Conservation (phyloP, 2,113 vertebrate genomes). For the Edolisoma coerulescens region DNA sequence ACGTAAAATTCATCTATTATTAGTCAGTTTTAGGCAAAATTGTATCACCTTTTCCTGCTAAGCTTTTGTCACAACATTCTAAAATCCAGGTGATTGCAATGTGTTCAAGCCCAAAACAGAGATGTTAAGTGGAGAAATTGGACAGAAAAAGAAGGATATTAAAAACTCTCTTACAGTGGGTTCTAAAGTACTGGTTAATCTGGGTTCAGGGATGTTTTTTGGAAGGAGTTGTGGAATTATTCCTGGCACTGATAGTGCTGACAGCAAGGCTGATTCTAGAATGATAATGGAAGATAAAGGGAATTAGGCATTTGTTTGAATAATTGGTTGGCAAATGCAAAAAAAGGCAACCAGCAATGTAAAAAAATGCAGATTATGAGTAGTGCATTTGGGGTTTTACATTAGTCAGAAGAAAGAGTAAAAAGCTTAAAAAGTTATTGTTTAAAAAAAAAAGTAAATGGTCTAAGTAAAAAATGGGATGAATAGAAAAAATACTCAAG, state of each 20-base stretch:
- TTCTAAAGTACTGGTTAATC: neutral
- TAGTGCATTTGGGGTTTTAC: neutral
- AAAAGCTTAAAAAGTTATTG: neutral
- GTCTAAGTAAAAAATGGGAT: neutral
- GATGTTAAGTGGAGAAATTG: neutral
- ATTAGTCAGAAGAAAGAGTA: neutral
- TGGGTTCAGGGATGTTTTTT: neutral
- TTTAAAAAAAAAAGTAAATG: neutral
- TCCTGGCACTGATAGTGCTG: neutral
- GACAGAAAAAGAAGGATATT: neutral
- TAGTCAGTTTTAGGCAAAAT: neutral
- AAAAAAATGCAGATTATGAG: neutral
- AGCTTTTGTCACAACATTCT: neutral
- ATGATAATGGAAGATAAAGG: neutral
- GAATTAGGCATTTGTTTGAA: neutral
- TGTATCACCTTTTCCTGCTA: neutral
- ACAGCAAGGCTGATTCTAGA: neutral
- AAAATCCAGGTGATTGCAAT: neutral
- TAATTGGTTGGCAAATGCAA: constrained; percentile 17
- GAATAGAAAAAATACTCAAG: neutral
- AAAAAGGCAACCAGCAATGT: neutral
- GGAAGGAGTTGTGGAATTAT: constrained; percentile 10
- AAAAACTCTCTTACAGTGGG: neutral
- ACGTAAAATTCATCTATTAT: neutral
- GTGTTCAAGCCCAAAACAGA: neutral